Percentiles rank a stretch among this genome's conserved stretches.
Conservation (phyloP, 2,797 vertebrate genomes). For the Acrossocheilus wenchowensis region DNA sequence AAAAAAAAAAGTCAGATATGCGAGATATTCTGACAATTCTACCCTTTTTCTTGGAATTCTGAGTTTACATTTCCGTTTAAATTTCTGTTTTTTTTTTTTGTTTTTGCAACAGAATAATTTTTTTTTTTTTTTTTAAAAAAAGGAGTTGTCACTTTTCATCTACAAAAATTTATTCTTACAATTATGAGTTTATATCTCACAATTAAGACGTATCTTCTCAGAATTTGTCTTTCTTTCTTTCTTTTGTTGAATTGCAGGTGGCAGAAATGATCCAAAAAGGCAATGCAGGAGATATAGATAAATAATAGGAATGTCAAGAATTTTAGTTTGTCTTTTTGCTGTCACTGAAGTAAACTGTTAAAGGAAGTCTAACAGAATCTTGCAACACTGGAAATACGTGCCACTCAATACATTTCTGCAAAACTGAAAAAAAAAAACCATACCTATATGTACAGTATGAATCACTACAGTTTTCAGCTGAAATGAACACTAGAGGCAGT, state of each 20-base stretch:
- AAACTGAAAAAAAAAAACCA: no score
- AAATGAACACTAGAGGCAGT: no score
- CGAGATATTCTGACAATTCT: no score
- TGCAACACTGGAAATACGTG: background rate
- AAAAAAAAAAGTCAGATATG: background rate
- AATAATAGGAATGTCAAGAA: background rate
- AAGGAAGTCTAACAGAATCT: background rate
- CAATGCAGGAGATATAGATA: background rate
- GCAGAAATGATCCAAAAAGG: background rate
- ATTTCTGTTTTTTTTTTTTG: no score
- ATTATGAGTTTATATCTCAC: background rate
- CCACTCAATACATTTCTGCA: no score
- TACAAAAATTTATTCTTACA: background rate
- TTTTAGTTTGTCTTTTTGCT: background rate
- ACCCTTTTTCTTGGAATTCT: no score
- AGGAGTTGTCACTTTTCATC: no score
- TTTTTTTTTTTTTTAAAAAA: no score
- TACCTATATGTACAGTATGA: no score
- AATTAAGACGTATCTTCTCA: background rate
- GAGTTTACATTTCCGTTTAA: no score
- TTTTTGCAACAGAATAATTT: no score
- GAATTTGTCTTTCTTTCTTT: background rate
- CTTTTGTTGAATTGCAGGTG: background rate
- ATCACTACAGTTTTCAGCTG: no score
- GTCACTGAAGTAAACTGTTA: background rate